A percentile compares a stretch with the other conserved stretches of the same genome.
phyloP scores from a whole-genome alignment of 2,797 vertebrate genomes.

The Lycodopsis pacificus region DNA sequence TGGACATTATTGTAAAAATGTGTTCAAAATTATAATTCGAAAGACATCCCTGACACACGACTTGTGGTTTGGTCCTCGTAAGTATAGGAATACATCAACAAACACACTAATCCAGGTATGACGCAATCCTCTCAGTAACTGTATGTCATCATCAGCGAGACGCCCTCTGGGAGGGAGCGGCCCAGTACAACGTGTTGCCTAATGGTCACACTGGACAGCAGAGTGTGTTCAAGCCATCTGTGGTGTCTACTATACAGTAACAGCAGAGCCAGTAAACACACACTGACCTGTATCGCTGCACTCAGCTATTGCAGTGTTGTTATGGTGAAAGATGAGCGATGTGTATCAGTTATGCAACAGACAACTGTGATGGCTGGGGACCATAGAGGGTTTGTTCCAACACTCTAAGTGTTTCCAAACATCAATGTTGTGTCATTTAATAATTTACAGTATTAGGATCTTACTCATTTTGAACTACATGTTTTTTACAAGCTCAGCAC shows the following conservation, averaged over 20 bases:
- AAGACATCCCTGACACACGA: not conserved
- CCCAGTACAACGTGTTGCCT: slow-evolving; percentile 18
- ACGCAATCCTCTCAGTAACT: slow-evolving; percentile 60
- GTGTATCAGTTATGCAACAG: slow-evolving; percentile 44
- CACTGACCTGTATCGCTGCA: slow-evolving; percentile 34
- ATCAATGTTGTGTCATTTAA: not conserved
- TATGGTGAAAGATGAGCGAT: slow-evolving; percentile 4
- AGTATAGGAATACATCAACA: slow-evolving; percentile 3
- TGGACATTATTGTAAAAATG: not conserved
- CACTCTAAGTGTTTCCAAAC: not conserved
- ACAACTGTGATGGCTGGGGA: not conserved
- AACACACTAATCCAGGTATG: slow-evolving; percentile 55
- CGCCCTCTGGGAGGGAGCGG: slow-evolving; percentile 39
- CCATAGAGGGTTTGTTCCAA: not conserved
- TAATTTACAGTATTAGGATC: not conserved
- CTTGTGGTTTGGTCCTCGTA: slow-evolving; percentile 4
- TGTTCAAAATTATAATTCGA: not conserved
- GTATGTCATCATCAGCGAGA: slow-evolving; percentile 57
- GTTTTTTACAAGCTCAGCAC: not conserved
- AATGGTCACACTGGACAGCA: slow-evolving; percentile 4
- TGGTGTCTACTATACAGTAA: not conserved
- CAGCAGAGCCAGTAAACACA: slow-evolving; percentile 14
- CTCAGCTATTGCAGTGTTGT: not conserved
- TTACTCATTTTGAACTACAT: not conserved
- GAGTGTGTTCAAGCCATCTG: slow-evolving; percentile 9